Evolutionary conservation across 1,140 invertebrate species (phyloP).

Genomic region (Paralvinella palmiformis): DNA sequence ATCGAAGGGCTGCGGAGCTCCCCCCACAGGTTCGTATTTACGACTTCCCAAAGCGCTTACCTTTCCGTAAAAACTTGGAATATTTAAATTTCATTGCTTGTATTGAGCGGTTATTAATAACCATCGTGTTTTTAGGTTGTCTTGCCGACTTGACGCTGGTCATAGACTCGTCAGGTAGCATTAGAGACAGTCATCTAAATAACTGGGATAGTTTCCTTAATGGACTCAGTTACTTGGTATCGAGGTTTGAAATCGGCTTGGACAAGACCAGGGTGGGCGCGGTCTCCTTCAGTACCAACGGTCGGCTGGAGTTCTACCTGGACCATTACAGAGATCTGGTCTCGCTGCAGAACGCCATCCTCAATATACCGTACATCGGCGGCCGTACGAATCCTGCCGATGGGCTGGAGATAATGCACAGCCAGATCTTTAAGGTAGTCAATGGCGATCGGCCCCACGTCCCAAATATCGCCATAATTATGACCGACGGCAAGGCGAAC

Average conservation of each 20-base stretch:
- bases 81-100: no score
- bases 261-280: slow-evolving; percentile 2
- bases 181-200: slow-evolving; percentile 1
- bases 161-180: slow-evolving; percentile 6
- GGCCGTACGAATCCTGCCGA: slow-evolving; percentile 3
- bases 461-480: slow-evolving; percentile 23
- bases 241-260: neutral
- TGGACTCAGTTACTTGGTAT: neutral
- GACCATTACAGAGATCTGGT: neutral
- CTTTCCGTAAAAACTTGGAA: no score
- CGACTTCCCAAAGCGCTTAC: no score
- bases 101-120: no score
- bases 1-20: no score
- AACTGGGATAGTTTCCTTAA: slow-evolving; percentile 10
- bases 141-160: slow-evolving; percentile 14
- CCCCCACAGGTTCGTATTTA: no score
- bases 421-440: neutral
- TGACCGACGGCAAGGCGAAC: slow-evolving; percentile 29
- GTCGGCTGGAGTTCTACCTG: neutral
- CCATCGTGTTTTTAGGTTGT: no score
- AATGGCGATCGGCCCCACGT: slow-evolving; percentile 27
- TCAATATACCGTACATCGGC: neutral
- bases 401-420: slow-evolving; percentile 5
- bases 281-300: slow-evolving; percentile 2
- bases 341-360: neutral